Evolutionary conservation across 2,888 invertebrate genomes (phyloP), one percentile per base, ranked within the genome.

Genomic region (Drosophila affinis): DNA sequence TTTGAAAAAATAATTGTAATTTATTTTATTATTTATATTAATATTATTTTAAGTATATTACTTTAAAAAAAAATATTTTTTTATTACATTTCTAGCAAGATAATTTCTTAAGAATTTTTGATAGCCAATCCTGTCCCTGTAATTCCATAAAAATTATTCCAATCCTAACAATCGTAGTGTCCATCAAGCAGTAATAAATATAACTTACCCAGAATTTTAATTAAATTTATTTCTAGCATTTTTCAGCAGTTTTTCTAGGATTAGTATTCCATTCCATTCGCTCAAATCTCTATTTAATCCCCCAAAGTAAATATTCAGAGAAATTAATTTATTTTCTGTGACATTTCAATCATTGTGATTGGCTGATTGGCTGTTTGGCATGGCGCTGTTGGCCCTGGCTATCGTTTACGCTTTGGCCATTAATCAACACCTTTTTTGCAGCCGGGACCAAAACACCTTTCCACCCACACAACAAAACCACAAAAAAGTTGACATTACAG

Each of bases 391-490:
- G 14, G 39, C n/a, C 39, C 14, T 3, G 24, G n/a, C 39, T 48
- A 65, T 54, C 29, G 57, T 72, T 39, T n/a, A n/a, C 39, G 39
- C 57, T 47, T 18, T 9, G 18, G 29, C 49, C 84, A 83, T 83
- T 87, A 77, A 84, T 83, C 85, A 83, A 60, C 47, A 39, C 60
- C 62, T 63, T 61, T 65, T 52, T 53, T 55, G 7, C n/a, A n/a
- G 21, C 21, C 39, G 14, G 14, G 7, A 0, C 39, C 39, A 39
- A 39, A 39, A 39, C n/a, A 39, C 39, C 39, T 32, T 27, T 34
- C 32, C 29, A 32, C 32, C 17, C 29, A 48, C 29, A 48, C 46
- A 24, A 58, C 14, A 57, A 34, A 17, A 52, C 49, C 44, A 17
- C 34, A 34, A 14, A 34, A 34, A 65, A 61, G 59, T 57, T 61